phyloP scores from a whole-genome alignment of 2,888 invertebrate species.

The Caradrina clavipalpis region DNA sequence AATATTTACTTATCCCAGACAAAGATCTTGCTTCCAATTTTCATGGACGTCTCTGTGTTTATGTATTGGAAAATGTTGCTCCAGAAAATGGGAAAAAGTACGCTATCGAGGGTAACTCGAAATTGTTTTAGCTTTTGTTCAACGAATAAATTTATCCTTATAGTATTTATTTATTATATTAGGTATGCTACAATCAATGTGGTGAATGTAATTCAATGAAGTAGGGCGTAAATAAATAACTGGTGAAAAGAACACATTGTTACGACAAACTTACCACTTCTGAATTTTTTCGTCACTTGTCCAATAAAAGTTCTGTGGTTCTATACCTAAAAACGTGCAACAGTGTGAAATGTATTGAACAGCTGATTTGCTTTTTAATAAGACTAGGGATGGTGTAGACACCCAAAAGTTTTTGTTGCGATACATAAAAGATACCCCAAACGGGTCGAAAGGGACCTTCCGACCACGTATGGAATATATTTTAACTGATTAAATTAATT shows the following conservation, averaged over 20 bases:
- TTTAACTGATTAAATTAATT: conserved; percentile 9
- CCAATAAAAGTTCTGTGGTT: no score
- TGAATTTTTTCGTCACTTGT: no score
- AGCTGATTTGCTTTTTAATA: no score
- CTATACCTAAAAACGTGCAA: no score
- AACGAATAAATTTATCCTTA: conserved; percentile 2
- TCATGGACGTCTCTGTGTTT: conserved; percentile 47
- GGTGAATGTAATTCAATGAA: not conserved
- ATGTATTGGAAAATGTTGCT: conserved; percentile 48
- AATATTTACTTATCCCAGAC: conserved; percentile 58
- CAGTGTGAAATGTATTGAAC: no score
- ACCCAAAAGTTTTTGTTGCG: no score
- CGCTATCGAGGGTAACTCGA: conserved; percentile 12
- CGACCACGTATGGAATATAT: not conserved
- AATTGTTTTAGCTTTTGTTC: conserved; percentile 7
- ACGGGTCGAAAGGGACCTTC: no score
- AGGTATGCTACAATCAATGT: not conserved
- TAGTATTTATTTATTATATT: conserved; percentile 1
- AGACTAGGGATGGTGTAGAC: no score
- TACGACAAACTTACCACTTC: no score
- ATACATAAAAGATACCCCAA: no score
- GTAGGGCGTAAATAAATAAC: not conserved
- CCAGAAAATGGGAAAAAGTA: conserved; percentile 38
- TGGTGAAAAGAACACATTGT: no score
- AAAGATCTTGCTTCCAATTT: conserved; percentile 55